Percentiles rank a stretch among this genome's conserved stretches.
Conservation (phyloP, 2,113 vertebrate species). For the Neotragus pygmaeus region DNA sequence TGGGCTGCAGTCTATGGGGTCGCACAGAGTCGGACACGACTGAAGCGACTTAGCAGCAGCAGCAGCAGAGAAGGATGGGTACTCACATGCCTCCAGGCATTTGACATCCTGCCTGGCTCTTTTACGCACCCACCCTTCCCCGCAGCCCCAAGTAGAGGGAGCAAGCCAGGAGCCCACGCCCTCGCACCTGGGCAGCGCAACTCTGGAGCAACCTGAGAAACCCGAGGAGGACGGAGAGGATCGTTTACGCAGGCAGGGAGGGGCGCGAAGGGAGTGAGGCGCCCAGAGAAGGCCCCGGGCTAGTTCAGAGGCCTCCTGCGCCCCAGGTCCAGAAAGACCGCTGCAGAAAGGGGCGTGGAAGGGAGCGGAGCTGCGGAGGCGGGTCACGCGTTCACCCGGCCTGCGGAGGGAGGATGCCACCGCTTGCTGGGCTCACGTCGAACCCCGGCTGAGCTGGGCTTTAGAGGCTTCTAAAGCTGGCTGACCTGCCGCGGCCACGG, state of each 20-base stretch:
- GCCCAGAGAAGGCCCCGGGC: not conserved
- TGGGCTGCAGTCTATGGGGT: no score
- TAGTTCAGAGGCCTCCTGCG: not conserved
- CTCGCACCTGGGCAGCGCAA: rapidly evolving
- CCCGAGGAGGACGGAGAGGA: not conserved
- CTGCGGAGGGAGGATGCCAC: not conserved
- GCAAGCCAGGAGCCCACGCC: not conserved
- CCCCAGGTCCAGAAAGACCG: not conserved
- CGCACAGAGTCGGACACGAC: no score
- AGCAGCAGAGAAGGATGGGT: no score
- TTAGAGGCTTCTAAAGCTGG: not conserved
- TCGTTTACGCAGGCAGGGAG: rapidly evolving
- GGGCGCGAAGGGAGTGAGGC: rapidly evolving
- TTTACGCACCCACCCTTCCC: not conserved
- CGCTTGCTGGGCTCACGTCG: rapidly evolving
- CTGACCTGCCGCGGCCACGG: rapidly evolving
- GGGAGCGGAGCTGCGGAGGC: not conserved
- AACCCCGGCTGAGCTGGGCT: not conserved
- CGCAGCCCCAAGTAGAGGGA: not conserved
- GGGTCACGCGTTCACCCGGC: not conserved
- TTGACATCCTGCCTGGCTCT: rapidly evolving
- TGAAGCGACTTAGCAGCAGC: no score
- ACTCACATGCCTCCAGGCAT: rapidly evolving
- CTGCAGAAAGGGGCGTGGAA: constrained; percentile 1
- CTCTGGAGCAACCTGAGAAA: not conserved